Conservation (phyloP, 2,888 invertebrate species). For the Acanthosepion lycidas region DNA sequence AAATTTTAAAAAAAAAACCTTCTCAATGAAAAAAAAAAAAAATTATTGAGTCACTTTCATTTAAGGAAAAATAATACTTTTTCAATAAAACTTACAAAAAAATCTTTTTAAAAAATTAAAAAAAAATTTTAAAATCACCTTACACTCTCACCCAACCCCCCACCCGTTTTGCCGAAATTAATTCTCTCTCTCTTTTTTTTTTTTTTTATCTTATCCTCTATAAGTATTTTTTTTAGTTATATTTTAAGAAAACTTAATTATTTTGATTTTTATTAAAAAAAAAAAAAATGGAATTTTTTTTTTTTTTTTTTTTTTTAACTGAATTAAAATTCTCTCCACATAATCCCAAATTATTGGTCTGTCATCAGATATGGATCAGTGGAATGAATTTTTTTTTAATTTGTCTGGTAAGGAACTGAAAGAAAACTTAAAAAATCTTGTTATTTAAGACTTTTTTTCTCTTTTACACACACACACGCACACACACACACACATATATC, state of each 20-base stretch:
- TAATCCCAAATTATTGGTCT: background rate
- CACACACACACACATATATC: no score
- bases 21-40: background rate
- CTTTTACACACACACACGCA: no score
- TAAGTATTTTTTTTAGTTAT: background rate
- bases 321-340: background rate
- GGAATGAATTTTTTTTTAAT: background rate
- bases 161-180: background rate
- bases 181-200: background rate
- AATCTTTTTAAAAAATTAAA: background rate
- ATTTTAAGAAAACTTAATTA: background rate
- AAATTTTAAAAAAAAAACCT: background rate
- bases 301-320: background rate
- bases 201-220: background rate
- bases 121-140: background rate
- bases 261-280: background rate
- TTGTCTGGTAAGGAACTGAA: no score
- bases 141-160: background rate
- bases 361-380: background rate
- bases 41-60: background rate
- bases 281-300: background rate
- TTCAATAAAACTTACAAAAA: background rate
- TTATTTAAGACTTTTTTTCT: background rate
- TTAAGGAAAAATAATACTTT: background rate
- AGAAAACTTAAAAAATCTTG: no score